Base-by-base conservation (phyloP, 2,113 vertebrate species). In the Hippoglossus stenolepis region DNA sequence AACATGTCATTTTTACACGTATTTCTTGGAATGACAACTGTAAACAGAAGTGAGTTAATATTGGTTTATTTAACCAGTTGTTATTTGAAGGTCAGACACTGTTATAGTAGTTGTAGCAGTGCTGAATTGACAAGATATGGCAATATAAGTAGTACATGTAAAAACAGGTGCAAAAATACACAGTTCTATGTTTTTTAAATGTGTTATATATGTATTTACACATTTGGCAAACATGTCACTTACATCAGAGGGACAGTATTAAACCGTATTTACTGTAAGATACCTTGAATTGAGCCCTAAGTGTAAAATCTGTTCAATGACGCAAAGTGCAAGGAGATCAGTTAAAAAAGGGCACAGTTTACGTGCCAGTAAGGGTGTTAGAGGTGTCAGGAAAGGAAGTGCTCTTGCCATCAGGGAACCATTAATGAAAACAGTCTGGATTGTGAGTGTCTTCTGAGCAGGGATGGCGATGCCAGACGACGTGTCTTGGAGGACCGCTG, bases 61-160 rank as follows among this genome's bases (percentile, higher is more conserved):
- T 24, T 54, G 10, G 2, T 89, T 89, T 79, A 70, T 84, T 79
- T 17, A 77, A 56, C 1, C 5, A 45, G 45, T 56, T 58, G 49
- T 54, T 45, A 58, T 21, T 5, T 28, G 6, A 4, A 7, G 57
- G 23, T 28, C 18, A 59, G 57, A 7, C 9, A 4, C 21, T 23
- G 6, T 7, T 15, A 18, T 59, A 26, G 20, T 61, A 20, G 26
- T 66, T 21, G 21, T 57, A 51, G 13, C 14, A 54, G 20, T 14
- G 3, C 45, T 59, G 12, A 31, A 26, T 49, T 0, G 31, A 24
- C 63, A 35, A 0, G 23, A n/a, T 73, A 24, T n/a, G 24, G 28
- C 59, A 53, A 43, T 47, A 28, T 26, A 47, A 53, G 13, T 73
- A 61, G 23, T n/a, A 26, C 8, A 75, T 71, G 13, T 26, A 69